Conservation (phyloP, 2,888 invertebrate species). For the Orthonevra nobilis region DNA sequence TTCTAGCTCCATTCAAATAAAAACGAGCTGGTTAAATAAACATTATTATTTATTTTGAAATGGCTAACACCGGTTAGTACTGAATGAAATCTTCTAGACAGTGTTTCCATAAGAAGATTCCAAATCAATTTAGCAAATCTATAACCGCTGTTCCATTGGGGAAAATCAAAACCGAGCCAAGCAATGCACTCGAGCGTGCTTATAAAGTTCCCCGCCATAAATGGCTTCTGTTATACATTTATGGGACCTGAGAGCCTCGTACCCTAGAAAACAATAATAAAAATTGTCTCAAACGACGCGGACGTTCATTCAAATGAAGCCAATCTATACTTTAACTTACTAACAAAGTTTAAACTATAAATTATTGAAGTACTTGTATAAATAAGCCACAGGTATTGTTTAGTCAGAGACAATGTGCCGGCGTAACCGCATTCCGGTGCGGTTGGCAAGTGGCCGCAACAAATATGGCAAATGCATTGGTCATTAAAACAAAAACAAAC, state of each 20-base stretch:
- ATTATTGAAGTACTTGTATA: slow-evolving; percentile 23
- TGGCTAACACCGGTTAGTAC: too few relatives aligned
- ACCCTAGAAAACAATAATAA: slow-evolving; percentile 53
- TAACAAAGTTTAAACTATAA: slow-evolving; percentile 10
- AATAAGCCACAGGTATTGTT: slow-evolving; percentile 25
- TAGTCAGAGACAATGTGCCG: slow-evolving; percentile 36
- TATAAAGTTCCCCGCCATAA: neutral
- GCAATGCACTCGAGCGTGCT: slow-evolving; percentile 42
- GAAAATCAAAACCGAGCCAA: slow-evolving; percentile 11
- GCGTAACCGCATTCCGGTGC: slow-evolving; percentile 57
- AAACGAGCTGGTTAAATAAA: too few relatives aligned
- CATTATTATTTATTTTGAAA: too few relatives aligned
- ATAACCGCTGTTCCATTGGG: slow-evolving; percentile 13
- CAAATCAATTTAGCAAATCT: too few relatives aligned
- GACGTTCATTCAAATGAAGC: slow-evolving; percentile 55
- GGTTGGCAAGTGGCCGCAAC: slow-evolving; percentile 31
- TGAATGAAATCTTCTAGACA: too few relatives aligned
- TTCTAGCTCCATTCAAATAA: too few relatives aligned
- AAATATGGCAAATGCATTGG: slow-evolving; percentile 46
- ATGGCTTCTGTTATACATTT: slow-evolving; percentile 28
- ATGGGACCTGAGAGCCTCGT: slow-evolving; percentile 28
- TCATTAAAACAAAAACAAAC: slow-evolving; percentile 28
- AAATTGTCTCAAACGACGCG: slow-evolving; percentile 6
- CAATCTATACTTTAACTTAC: slow-evolving; percentile 15
- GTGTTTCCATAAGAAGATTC: neutral